Base-by-base conservation (phyloP, 2,113 vertebrate genomes). In the Notothenia coriiceps region DNA sequence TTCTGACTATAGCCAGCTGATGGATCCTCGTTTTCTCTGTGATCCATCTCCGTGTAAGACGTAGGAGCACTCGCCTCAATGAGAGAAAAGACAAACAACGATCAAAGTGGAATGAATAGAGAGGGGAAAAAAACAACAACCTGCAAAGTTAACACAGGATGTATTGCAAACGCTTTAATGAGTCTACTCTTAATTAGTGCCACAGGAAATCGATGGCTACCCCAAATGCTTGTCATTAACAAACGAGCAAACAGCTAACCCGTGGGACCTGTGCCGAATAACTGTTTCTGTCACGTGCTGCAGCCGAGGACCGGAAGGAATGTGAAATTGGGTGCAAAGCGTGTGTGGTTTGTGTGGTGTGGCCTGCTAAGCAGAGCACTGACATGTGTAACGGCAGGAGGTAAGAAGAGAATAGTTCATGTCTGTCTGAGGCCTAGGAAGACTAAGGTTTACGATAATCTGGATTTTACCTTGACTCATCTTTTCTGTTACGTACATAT, bases 151-250 rank as follows among this genome's bases (percentile, higher is more conserved):
- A 83, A 89, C 72, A 82, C 72, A 79, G 78, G 82, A 90, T 86
- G 76, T 79, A 83, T 88, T 84, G 89, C 89, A 86, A 91, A 92
- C 59, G 76, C 86, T 94, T 90, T 94, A 94, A 94, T 90, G 91
- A 92, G 93, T 87, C 83, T 78, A 76, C 89, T 90, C 90, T 94
- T 93, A 94, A 95, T 95, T 93, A 94, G 90, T 89, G 89, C 89
- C 91, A 93, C 71, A 90, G 77, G 86, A 86, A 92, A 94, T 93
- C 86, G 43, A 94, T 95, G 88, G 84, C 89, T 75, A 75, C 79
- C 86, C 90, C 87, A 86, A 93, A 93, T 86, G 85, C 84, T 88
- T 90, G 92, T 90, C 93, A 91, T 92, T 94, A 92, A 93, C 91
- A 92, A 92, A 93, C 74, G 88, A 92, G 92, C 79, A 85, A 84